Evolutionary conservation across 2,888 invertebrate species (phyloP).

Genomic region (Xanthia icteritia): DNA sequence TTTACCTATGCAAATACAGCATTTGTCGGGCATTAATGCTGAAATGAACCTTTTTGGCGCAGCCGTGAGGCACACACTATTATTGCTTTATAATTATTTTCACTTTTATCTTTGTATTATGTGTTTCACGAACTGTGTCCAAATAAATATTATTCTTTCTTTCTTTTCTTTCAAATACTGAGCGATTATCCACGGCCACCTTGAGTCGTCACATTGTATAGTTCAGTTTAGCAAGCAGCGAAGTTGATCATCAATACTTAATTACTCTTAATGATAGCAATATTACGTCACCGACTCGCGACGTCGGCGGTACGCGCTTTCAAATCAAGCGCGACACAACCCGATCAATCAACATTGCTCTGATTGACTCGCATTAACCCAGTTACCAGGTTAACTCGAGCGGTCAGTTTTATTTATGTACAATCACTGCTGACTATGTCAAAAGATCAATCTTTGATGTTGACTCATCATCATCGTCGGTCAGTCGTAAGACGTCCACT

Average conservation of each 20-base stretch:
- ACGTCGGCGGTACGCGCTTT: background rate
- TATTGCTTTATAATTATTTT: too few relatives aligned
- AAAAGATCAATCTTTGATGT: background rate
- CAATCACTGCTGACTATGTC: background rate
- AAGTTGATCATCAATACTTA: constrained; percentile 4
- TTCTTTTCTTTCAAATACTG: too few relatives aligned
- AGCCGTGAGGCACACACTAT: too few relatives aligned
- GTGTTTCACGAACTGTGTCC: too few relatives aligned
- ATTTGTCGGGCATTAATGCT: too few relatives aligned
- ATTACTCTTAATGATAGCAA: background rate
- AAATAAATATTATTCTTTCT: too few relatives aligned
- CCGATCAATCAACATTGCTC: constrained; percentile 6
- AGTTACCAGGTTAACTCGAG: constrained; percentile 2
- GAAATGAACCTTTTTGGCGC: too few relatives aligned
- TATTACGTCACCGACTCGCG: background rate
- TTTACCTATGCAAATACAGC: constrained; percentile 28
- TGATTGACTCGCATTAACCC: background rate
- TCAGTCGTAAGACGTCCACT: too few relatives aligned
- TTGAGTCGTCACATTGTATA: constrained; percentile 13
- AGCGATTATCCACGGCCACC: constrained; percentile 9
- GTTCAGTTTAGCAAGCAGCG: background rate
- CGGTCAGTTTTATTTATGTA: background rate
- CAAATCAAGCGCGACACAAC: background rate
- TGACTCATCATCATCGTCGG: background rate
- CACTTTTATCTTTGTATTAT: too few relatives aligned